These are phyloP conservation scores for Cetonia aurata DNA, from an alignment of 2,888 invertebrate genomes.

Conservation along the genomic window DNA sequence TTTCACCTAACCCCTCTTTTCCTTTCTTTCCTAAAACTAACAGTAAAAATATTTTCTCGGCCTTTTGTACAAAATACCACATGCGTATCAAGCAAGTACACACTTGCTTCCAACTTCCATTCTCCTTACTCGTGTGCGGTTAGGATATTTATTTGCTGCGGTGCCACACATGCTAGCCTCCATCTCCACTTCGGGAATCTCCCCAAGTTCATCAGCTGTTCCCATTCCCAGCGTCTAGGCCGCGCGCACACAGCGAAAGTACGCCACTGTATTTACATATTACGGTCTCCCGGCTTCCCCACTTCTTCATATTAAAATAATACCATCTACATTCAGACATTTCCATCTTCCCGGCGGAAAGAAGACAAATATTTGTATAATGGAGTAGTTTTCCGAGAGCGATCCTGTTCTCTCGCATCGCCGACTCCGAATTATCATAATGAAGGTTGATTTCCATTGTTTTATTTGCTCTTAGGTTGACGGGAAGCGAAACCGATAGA, in stretches of 20 bases:
- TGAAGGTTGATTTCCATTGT: conserved; percentile 45
- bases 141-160: not conserved
- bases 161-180: not conserved
- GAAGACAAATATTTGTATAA: conserved; percentile 65
- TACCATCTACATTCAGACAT: conserved; percentile 62
- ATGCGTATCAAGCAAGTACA: conserved; percentile 33
- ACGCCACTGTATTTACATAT: conserved; percentile 59
- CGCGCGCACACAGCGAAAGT: not conserved
- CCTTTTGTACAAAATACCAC: conserved; percentile 35
- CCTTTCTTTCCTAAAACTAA: conserved; percentile 19
- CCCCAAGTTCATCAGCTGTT: conserved; percentile 50
- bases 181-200: conserved; percentile 17
- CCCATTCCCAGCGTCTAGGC: conserved; percentile 51
- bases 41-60: conserved; percentile 40
- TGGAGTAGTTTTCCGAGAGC: conserved; percentile 58
- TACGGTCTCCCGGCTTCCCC: conserved; percentile 56
- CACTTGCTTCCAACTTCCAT: conserved; percentile 1
- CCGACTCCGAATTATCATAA: conserved; percentile 50
- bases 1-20: not conserved
- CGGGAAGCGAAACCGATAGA: conserved; percentile 44
- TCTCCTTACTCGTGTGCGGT: not conserved
- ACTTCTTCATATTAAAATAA: conserved; percentile 63
- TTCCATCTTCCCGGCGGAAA: conserved; percentile 59
- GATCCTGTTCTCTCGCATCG: conserved; percentile 45
- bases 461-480: conserved; percentile 44